Conservation (phyloP, 2,888 invertebrate genomes). For the Hyalella azteca region DNA sequence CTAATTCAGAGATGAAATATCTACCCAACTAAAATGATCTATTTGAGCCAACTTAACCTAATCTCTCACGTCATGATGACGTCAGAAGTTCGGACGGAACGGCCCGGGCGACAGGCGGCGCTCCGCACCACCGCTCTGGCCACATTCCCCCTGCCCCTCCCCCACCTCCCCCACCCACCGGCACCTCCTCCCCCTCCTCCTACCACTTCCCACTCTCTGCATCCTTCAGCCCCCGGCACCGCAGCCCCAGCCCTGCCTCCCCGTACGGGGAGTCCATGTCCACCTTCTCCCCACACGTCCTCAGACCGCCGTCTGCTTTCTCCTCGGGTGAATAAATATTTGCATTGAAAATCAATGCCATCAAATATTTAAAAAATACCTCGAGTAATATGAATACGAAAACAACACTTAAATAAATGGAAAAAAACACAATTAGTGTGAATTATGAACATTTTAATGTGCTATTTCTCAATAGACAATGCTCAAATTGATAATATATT, state of each 20-base stretch:
- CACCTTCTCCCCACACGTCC: conserved; percentile 28
- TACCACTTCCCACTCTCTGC: not conserved
- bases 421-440: too few relatives aligned
- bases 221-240: conserved; percentile 40
- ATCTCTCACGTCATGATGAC: too few relatives aligned
- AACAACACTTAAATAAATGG: not conserved
- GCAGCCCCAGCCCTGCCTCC: conserved; percentile 34
- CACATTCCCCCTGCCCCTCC: conserved; percentile 43
- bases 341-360: not conserved
- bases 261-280: conserved; percentile 22
- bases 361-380: not conserved
- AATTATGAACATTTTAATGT: too few relatives aligned
- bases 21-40: too few relatives aligned
- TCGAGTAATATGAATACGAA: not conserved
- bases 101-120: conserved; percentile 51
- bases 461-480: too few relatives aligned
- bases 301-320: conserved; percentile 29
- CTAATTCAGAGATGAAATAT: too few relatives aligned
- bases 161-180: conserved; percentile 38
- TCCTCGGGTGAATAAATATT: not conserved
- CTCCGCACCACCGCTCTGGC: conserved; percentile 39
- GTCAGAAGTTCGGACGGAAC: conserved; percentile 42
- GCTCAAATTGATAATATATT: too few relatives aligned
- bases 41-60: too few relatives aligned
- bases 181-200: conserved; percentile 21